Evolutionary conservation across 1,140 invertebrate genomes (phyloP).

Genomic region (Trichogramma pretiosum): DNA sequence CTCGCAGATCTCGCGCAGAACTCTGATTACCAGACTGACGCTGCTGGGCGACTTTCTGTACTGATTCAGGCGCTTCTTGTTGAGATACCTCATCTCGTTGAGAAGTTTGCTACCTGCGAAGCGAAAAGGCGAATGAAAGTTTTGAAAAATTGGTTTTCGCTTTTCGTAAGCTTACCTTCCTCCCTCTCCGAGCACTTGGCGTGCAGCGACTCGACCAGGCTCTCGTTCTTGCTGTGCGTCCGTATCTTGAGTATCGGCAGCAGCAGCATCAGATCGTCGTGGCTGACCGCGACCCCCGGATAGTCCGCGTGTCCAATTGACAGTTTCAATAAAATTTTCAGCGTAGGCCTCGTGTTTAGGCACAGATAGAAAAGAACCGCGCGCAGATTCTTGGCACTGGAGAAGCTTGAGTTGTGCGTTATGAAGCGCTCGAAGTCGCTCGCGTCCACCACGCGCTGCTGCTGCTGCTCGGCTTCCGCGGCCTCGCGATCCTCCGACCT

Average conservation of each 20-base stretch:
- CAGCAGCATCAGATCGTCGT: constrained; percentile 26
- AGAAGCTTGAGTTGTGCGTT: constrained; percentile 22
- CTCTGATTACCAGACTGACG: background rate
- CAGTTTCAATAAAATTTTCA: constrained; percentile 29
- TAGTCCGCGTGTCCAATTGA: constrained; percentile 26
- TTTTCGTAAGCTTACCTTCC: background rate
- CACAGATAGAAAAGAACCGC: constrained; percentile 29
- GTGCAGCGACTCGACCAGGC: background rate
- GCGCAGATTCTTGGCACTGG: constrained; percentile 16
- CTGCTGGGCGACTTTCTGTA: too few relatives aligned
- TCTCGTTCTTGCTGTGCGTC: constrained; percentile 13
- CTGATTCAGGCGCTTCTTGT: too few relatives aligned
- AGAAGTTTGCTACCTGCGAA: too few relatives aligned
- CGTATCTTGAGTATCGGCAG: constrained; percentile 26
- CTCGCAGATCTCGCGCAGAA: constrained; percentile 22
- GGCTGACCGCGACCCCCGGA: constrained; percentile 23
- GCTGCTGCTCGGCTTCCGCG: constrained; percentile 23
- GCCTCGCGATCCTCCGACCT: constrained; percentile 26
- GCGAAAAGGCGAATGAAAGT: too few relatives aligned
- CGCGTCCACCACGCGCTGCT: constrained; percentile 20
- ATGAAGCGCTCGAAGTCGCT: constrained; percentile 29
- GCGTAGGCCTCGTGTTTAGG: constrained; percentile 25
- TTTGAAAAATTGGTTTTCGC: too few relatives aligned
- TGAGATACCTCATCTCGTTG: too few relatives aligned
- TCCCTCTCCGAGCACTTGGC: background rate